These are phyloP conservation scores for Ceratina japonica DNA, from an alignment of 1,140 invertebrate genomes.

Conservation along the genomic window DNA sequence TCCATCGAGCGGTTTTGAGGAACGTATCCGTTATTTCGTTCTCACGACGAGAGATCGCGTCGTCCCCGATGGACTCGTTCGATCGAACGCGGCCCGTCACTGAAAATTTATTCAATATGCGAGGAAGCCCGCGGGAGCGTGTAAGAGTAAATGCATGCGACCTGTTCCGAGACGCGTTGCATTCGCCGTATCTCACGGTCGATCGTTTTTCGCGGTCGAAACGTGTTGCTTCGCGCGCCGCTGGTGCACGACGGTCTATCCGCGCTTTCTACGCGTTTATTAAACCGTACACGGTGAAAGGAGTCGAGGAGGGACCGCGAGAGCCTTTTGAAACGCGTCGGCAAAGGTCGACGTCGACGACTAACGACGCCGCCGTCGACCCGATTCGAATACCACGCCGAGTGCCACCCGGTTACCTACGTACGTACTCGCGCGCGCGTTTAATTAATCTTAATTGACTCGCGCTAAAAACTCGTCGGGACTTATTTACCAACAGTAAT, in stretches of 20 bases:
- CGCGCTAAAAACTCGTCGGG: neutral
- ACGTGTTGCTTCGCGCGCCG: constrained; percentile 15
- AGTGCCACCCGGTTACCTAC: constrained; percentile 1
- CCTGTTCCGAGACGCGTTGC: neutral
- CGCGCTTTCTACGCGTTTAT: constrained; percentile 49
- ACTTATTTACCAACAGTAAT: constrained; percentile 22
- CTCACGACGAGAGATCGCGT: constrained; percentile 19
- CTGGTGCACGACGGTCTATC: constrained; percentile 35
- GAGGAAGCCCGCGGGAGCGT: neutral
- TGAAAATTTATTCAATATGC: constrained; percentile 24
- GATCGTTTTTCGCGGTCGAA: constrained; percentile 41
- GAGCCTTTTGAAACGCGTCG: constrained; percentile 36
- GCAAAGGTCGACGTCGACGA: constrained; percentile 44
- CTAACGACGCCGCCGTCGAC: constrained; percentile 28
- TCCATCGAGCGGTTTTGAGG: constrained; percentile 22
- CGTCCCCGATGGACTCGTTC: constrained; percentile 41
- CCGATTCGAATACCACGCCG: constrained; percentile 21
- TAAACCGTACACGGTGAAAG: constrained; percentile 41
- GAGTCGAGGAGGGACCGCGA: constrained; percentile 25
- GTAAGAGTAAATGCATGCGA: constrained; percentile 2
- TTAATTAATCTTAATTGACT: constrained; percentile 45
- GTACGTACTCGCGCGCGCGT: neutral
- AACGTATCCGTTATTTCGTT: constrained; percentile 26
- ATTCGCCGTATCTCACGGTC: constrained; percentile 11
- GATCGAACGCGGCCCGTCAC: constrained; percentile 14